Evolutionary conservation across 2,797 vertebrate genomes (phyloP).

Genomic region (Sebastes diploproa): DNA sequence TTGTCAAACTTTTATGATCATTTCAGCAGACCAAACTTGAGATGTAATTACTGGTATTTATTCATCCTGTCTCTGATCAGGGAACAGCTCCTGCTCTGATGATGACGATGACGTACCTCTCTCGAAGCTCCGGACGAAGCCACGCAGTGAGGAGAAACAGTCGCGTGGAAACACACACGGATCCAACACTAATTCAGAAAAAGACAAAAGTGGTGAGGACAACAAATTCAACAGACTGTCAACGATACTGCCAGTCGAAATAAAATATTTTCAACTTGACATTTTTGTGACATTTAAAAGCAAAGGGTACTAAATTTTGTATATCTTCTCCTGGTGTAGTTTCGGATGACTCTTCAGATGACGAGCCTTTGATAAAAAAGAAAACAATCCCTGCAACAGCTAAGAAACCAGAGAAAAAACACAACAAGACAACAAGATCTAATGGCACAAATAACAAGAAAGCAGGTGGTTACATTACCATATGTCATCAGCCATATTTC

Average conservation of each 20-base stretch:
- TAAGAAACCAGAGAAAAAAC: slow-evolving; percentile 36
- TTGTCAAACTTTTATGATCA: background rate
- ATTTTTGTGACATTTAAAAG: background rate
- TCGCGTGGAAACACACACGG: slow-evolving; percentile 1
- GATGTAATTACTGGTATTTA: background rate
- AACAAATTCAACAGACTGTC: background rate
- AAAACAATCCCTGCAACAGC: slow-evolving; percentile 13
- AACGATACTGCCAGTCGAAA: background rate
- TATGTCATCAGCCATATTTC: background rate
- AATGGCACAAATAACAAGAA: slow-evolving; percentile 42
- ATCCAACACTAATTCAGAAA: slow-evolving; percentile 11
- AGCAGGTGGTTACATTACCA: slow-evolving; percentile 26
- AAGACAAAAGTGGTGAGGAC: slow-evolving; percentile 23
- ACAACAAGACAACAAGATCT: slow-evolving; percentile 3
- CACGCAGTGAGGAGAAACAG: slow-evolving; percentile 14
- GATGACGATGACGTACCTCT: slow-evolving; percentile 46
- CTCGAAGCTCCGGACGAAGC: slow-evolving; percentile 22
- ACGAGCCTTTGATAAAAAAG: slow-evolving; percentile 50
- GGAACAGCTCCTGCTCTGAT: slow-evolving; percentile 41
- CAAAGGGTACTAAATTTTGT: background rate
- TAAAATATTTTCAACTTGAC: background rate
- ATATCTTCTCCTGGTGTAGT: slow-evolving; percentile 8
- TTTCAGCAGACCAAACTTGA: background rate
- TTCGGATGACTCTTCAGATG: slow-evolving; percentile 44
- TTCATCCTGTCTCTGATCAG: slow-evolving; percentile 30